Percentiles rank a stretch among this genome's conserved stretches.
Evolutionary conservation across 2,888 invertebrate species (phyloP).

Genomic region (Tachina fera): DNA sequence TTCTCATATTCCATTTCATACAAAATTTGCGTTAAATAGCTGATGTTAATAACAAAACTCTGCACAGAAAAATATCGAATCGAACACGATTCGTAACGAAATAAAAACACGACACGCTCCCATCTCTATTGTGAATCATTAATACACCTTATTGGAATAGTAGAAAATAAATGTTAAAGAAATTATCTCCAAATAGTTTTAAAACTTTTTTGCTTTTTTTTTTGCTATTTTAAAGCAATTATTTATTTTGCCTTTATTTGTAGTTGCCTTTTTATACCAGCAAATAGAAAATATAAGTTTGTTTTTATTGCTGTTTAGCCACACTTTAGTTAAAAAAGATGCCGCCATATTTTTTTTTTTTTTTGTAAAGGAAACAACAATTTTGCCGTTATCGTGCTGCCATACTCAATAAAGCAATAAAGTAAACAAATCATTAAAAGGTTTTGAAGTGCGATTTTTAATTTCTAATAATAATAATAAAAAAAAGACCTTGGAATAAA

Average conservation of each 20-base stretch:
- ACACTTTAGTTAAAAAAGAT: background rate
- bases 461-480: constrained; percentile 13
- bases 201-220: constrained; percentile 9
- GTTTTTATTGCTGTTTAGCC: background rate
- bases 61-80: too few species aligned
- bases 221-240: constrained; percentile 36
- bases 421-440: constrained; percentile 14
- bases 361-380: background rate
- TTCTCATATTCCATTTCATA: too few species aligned
- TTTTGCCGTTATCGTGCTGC: constrained; percentile 14
- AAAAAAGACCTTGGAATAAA: too few species aligned
- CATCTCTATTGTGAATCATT: constrained; percentile 36
- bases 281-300: constrained; percentile 23
- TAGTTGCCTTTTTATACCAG: constrained; percentile 11
- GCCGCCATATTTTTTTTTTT: background rate
- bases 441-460: constrained; percentile 3
- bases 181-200: constrained; percentile 33
- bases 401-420: constrained; percentile 4
- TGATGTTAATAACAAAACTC: too few species aligned
- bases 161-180: constrained; percentile 6
- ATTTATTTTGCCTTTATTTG: constrained; percentile 17
- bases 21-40: too few species aligned
- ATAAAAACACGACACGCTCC: too few species aligned
- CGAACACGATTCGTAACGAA: too few species aligned
- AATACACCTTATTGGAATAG: constrained; percentile 4